These are phyloP conservation scores for Myopa testacea DNA, from an alignment of 2,888 invertebrate genomes.

Conservation along the genomic window DNA sequence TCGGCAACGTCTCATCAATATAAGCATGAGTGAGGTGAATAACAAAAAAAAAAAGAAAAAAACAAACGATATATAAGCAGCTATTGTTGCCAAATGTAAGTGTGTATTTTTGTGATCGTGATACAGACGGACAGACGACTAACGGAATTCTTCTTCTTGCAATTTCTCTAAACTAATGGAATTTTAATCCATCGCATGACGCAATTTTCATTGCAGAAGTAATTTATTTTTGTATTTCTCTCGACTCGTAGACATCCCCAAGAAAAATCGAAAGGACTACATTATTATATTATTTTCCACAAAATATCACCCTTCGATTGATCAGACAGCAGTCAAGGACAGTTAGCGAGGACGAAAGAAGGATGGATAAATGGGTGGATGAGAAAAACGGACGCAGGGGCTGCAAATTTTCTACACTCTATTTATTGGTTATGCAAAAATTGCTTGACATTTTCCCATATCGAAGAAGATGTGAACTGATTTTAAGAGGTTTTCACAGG, in stretches of 20 bases:
- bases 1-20: slow-evolving; percentile 4
- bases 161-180: slow-evolving; percentile 22
- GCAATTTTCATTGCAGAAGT: slow-evolving; percentile 4
- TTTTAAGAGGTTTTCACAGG: neutral
- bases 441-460: neutral
- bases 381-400: neutral
- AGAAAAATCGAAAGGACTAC: neutral
- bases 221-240: neutral
- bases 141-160: slow-evolving; percentile 12
- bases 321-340: neutral
- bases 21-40: neutral
- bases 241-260: neutral
- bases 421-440: slow-evolving; percentile 19
- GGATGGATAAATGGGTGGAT: neutral
- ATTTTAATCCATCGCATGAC: slow-evolving; percentile 31
- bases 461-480: neutral
- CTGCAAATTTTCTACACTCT: slow-evolving; percentile 1
- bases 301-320: slow-evolving; percentile 21
- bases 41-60: neutral
- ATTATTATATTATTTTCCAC: neutral
- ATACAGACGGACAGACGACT: neutral
- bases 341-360: neutral
- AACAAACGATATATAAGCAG: neutral
- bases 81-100: neutral
- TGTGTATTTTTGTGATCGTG: neutral